Base-by-base conservation (phyloP, 2,113 vertebrate genomes). In the Xiphophorus hellerii region DNA sequence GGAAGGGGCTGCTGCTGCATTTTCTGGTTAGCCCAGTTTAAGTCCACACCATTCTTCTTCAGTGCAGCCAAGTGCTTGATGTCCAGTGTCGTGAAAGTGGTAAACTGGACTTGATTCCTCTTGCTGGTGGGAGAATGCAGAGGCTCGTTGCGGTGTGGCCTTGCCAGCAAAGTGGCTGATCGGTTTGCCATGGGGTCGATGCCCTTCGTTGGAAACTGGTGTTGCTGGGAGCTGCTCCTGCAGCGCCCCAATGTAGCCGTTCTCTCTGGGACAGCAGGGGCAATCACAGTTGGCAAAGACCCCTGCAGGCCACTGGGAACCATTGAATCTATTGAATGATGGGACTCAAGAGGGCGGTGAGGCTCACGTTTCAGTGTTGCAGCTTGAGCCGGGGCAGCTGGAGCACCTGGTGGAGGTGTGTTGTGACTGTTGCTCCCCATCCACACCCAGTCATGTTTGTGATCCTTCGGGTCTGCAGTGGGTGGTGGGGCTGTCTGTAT, bases 41-140 rank as follows among this genome's bases (percentile, higher is more conserved):
- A 90, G 69, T 96, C 94, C n/a, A 95, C 93, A 29, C 96, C 95
- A 0, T 94, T 93, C 6, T 93, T 93, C 88, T 94, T 93, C 30
- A 94, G 70, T 2, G 94, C 83, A 71, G 92, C 30, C 93, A 95
- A 27, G 91, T 96, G 6, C 94, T 96, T 17, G 87, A 93, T 84
- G 95, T 95, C 94, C 66, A 95, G 86, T 0, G 94, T 95, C 17
- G 96, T 96, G 84, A 99, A 99, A 14, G 98, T 99, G 85, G 96
- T 97, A 78, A 99, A 99, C 71, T 96, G 97, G 44, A 99, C 98
- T 83, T 97, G 95, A 94, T 98, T 99, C 82, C 98, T 93, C 89
- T 97, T 98, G 8, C 97, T 98, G 90, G 98, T 98, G 15, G 97
- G 97, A n/a, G 97, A 99, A 17, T 96, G n/a, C 0, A 96, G 91